These are phyloP conservation scores for Hetaerina titia DNA, from an alignment of 2,888 invertebrate species.

Conservation along the genomic window DNA sequence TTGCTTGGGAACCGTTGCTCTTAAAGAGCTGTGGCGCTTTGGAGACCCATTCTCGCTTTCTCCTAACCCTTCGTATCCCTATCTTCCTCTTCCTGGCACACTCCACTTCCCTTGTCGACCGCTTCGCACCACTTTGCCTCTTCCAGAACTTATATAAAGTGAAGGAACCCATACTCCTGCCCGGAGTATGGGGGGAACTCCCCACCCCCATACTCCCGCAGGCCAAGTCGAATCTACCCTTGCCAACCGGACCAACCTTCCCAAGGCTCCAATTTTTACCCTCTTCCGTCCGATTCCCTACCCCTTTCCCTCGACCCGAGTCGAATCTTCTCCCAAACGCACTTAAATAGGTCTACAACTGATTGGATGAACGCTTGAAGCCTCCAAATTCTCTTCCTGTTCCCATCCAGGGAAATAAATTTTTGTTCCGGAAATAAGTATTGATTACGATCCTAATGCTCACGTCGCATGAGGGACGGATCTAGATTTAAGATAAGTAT, in stretches of 20 bases:
- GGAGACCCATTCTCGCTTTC: not conserved
- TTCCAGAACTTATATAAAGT: not conserved
- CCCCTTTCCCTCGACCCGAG: not conserved
- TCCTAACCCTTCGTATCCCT: not conserved
- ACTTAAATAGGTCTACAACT: not conserved
- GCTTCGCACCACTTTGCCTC: not conserved
- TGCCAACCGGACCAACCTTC: not conserved
- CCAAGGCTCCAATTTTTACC: not conserved
- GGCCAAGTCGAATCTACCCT: not conserved
- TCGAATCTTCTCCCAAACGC: conserved; percentile 5
- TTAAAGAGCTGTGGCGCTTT: conserved; percentile 55
- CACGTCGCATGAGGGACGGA: not conserved
- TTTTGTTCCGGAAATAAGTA: not conserved
- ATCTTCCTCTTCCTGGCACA: not conserved
- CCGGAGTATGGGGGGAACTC: too few relatives aligned
- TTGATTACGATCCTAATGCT: not conserved
- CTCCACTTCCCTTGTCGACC: not conserved
- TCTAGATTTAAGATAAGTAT: too few relatives aligned
- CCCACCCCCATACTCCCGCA: too few relatives aligned
- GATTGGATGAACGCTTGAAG: not conserved
- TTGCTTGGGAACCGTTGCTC: conserved; percentile 56
- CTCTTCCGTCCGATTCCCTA: not conserved
- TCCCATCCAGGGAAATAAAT: not conserved
- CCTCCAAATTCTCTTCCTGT: not conserved
- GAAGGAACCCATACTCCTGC: not conserved